Percentiles rank a stretch among this genome's conserved stretches.
Evolutionary conservation across 2,113 vertebrate species (phyloP).

Genomic region (Galeopterus variegatus): DNA sequence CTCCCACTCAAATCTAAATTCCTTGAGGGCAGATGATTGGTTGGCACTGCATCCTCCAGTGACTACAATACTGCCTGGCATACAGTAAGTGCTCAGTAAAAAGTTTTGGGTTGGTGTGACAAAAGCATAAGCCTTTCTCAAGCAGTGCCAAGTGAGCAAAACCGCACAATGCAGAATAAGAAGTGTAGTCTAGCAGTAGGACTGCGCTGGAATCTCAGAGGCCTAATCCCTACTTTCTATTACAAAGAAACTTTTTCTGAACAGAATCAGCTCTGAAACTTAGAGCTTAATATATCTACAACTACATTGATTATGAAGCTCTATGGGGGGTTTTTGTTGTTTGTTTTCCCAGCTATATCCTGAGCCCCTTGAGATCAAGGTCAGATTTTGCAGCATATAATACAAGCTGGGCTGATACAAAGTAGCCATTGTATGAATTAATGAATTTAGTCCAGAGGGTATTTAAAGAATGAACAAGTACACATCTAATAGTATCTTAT

Average conservation of each 20-base stretch:
- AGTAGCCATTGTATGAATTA: neutral
- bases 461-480: slow-evolving; percentile 1
- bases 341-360: neutral
- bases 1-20: neutral
- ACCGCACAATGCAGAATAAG: neutral
- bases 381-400: neutral
- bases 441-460: neutral
- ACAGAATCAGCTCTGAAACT: neutral
- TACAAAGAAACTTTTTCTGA: slow-evolving; percentile 7
- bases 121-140: neutral
- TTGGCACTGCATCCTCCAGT: neutral
- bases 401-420: neutral
- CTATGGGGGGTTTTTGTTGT: neutral
- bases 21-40: neutral
- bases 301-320: neutral
- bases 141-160: neutral
- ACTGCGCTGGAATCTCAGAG: neutral
- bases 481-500: neutral
- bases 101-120: neutral
- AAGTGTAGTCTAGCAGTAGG: neutral
- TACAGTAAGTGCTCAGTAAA: neutral
- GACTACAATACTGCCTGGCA: neutral
- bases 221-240: neutral
- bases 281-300: neutral
- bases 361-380: neutral